A percentile compares a stretch with the other conserved stretches of the same genome.
These are phyloP conservation scores for Carassius auratus DNA, from an alignment of 2,113 vertebrate genomes.

Conservation along the genomic window DNA sequence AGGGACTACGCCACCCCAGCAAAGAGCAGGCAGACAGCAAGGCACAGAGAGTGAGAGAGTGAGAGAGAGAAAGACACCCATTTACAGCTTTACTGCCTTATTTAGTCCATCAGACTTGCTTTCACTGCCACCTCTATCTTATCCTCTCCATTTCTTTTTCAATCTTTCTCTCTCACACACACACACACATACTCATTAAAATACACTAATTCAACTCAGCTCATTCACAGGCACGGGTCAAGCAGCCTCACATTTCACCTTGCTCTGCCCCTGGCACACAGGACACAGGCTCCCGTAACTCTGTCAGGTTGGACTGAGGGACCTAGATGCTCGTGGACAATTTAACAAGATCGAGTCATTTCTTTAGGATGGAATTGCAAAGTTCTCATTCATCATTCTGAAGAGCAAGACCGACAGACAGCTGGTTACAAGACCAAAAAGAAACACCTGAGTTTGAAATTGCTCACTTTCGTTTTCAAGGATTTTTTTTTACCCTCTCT, in stretches of 20 bases:
- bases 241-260: slow-evolving; percentile 56
- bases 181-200: slow-evolving; percentile 55
- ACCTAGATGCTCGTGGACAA: slow-evolving; percentile 30
- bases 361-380: slow-evolving; percentile 62
- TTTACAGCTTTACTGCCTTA: slow-evolving; percentile 68
- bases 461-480: background rate
- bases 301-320: slow-evolving; percentile 48
- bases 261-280: slow-evolving; percentile 52
- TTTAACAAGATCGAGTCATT: slow-evolving; percentile 50
- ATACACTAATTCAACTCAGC: slow-evolving; percentile 67
- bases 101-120: slow-evolving; percentile 66
- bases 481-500: slow-evolving; percentile 44
- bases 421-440: background rate
- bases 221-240: slow-evolving; percentile 73
- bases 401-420: slow-evolving; percentile 44
- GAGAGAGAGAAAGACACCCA: slow-evolving; percentile 53
- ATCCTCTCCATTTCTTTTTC: slow-evolving; percentile 37
- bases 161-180: slow-evolving; percentile 19
- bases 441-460: slow-evolving; percentile 34
- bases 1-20: slow-evolving; percentile 64
- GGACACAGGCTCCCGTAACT: slow-evolving; percentile 62
- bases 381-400: slow-evolving; percentile 44
- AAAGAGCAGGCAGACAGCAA: slow-evolving; percentile 60
- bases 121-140: slow-evolving; percentile 20
- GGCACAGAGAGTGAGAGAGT: slow-evolving; percentile 52